phyloP scores from a whole-genome alignment of 1,140 invertebrate species.

The Caenorhabditis remanei region DNA sequence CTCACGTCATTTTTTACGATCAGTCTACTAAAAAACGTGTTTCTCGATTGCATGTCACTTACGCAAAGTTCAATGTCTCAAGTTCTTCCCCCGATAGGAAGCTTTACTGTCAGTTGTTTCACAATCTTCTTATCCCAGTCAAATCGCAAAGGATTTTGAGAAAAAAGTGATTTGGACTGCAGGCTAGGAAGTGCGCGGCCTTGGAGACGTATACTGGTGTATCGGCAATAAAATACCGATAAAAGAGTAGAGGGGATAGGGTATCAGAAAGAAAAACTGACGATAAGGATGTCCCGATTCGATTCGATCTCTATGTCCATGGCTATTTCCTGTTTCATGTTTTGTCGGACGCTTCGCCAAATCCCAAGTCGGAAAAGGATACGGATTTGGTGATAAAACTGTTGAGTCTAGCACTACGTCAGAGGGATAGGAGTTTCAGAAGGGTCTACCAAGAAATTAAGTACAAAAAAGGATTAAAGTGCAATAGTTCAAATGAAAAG shows the following conservation, averaged over 20 bases:
- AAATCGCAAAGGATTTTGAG: not conserved
- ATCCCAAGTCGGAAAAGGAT: constrained; percentile 23
- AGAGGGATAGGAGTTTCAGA: not conserved
- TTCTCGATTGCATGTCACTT: not conserved
- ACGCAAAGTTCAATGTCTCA: not conserved
- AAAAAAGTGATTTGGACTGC: constrained; percentile 19
- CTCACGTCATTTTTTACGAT: constrained; percentile 40
- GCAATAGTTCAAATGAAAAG: not conserved
- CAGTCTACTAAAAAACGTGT: constrained; percentile 8
- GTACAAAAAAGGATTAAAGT: too few relatives aligned
- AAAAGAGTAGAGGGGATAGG: constrained; percentile 37
- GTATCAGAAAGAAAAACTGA: constrained; percentile 53
- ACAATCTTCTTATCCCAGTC: too few relatives aligned
- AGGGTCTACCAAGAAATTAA: not conserved
- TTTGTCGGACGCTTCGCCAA: constrained; percentile 48
- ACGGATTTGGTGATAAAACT: constrained; percentile 16
- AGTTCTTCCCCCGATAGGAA: not conserved
- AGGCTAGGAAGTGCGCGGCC: constrained; percentile 51
- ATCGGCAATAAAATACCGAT: constrained; percentile 43
- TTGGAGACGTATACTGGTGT: constrained; percentile 48
- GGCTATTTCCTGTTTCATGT: constrained; percentile 13
- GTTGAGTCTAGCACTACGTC: not conserved
- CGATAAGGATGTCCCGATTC: constrained; percentile 25
- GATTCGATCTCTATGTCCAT: constrained; percentile 21
- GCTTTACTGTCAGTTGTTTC: not conserved